Conservation (phyloP, 2,113 vertebrate species). For the Burhinus oedicnemus region DNA sequence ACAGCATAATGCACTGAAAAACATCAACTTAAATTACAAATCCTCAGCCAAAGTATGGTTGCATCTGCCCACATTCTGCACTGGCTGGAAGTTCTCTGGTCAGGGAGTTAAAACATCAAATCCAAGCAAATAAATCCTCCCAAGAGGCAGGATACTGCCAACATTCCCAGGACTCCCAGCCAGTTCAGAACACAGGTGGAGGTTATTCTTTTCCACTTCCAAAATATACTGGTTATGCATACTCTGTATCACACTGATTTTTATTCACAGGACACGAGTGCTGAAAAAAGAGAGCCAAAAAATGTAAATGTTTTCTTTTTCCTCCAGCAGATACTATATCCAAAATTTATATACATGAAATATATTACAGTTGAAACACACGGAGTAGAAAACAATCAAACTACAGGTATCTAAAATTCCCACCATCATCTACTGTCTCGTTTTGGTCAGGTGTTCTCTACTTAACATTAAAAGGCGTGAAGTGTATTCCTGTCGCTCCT, state of each 20-base stretch:
- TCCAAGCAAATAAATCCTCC: not conserved
- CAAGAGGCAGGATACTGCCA: too few species aligned
- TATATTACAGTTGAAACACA: not conserved
- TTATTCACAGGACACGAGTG: rapidly evolving
- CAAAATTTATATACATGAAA: not conserved
- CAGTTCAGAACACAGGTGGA: not conserved
- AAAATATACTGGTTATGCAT: not conserved
- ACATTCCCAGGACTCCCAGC: not conserved
- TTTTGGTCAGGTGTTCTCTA: not conserved
- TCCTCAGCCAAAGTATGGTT: not conserved
- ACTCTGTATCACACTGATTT: not conserved
- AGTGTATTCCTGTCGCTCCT: not conserved
- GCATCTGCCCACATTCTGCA: not conserved
- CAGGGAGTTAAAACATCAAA: not conserved
- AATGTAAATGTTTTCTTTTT: not conserved
- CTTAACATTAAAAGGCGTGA: rapidly evolving
- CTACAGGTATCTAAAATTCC: not conserved
- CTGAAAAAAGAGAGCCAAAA: not conserved
- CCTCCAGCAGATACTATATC: not conserved
- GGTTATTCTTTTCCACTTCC: not conserved
- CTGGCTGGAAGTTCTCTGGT: not conserved
- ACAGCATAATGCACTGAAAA: not conserved
- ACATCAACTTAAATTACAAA: not conserved
- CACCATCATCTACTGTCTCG: not conserved
- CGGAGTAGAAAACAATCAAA: rapidly evolving